Conservation (phyloP, 2,113 vertebrate species). For the Oenanthe melanoleuca region DNA sequence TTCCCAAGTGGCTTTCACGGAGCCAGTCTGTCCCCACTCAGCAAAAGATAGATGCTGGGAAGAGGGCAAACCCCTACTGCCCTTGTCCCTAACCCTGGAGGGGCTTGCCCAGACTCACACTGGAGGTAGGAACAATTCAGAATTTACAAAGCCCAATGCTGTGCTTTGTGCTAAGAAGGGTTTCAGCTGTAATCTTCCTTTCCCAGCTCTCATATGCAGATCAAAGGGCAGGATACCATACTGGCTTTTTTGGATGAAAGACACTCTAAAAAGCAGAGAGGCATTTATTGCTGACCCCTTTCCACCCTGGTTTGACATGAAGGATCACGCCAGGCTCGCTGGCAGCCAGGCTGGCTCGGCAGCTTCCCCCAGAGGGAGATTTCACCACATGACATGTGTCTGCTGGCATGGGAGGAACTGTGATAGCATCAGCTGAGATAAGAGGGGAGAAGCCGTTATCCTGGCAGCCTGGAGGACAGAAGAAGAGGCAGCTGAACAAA, state of each 20-base stretch:
- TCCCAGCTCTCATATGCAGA: not conserved
- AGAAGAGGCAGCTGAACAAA: not conserved
- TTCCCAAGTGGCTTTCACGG: not conserved
- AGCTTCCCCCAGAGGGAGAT: not conserved
- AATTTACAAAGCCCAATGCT: fast-evolving
- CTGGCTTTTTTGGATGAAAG: not conserved
- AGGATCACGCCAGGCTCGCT: not conserved
- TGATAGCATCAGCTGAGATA: constrained; percentile 45
- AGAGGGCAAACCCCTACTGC: not conserved
- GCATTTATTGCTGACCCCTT: not conserved
- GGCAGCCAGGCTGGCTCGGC: not conserved
- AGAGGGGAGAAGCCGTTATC: not conserved
- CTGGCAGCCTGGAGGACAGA: not conserved
- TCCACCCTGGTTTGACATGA: not conserved
- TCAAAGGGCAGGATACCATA: not conserved
- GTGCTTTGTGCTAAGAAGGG: not conserved
- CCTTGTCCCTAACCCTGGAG: fast-evolving
- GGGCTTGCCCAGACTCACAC: not conserved
- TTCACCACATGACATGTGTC: not conserved
- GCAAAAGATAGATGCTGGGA: not conserved
- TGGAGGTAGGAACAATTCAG: not conserved
- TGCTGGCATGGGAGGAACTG: not conserved
- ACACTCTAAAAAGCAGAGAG: not conserved
- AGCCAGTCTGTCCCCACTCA: not conserved
- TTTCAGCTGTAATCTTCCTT: not conserved